Evolutionary conservation across 2,797 vertebrate genomes (phyloP), one percentile per base, ranked within the genome.

Genomic region (Rachycentron canadum): DNA sequence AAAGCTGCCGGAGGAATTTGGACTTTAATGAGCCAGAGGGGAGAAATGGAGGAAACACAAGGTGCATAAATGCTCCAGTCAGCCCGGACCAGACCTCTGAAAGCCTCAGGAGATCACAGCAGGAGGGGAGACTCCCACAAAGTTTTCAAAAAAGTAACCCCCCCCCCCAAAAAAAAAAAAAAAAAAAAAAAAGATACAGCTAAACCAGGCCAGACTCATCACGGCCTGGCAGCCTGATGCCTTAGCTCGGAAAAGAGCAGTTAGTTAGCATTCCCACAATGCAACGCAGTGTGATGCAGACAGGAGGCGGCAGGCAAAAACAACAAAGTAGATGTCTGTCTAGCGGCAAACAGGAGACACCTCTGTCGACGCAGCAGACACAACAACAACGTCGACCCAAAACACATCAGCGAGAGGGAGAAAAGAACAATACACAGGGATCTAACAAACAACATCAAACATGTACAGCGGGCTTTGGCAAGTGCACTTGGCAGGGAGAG

Each of bases 1-100:
- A 95, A 94, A 94, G 94, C 71, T 21, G 58, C 16, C 7, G 65
- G 47, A 76, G 92, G 92, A 94, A 94, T 94, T 91, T 79, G 59
- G 85, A 77, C 64, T 93, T 93, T 91, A 91, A 94, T 83, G 65
- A 92, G 91, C 90, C 77, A 80, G 85, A 81, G 78, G 87, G 86
- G 85, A 83, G 88, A 82, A 80, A 86, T 7, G 80, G 50, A 73
- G 87, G 86, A 83, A 88, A 88, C 76, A 89, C 86, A 87, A 93
- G 87, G 87, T 92, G 90, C 84, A 85, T 76, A 88, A 89, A 88
- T 47, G 82, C 79, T 84, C 59, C 79, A 82, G 82, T 86, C 65
- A 55, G 85, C 73, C 74, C 57, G 79, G 79, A 80, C 75, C 79
- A 88, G 89, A 88, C 82, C 79, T 71, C 83, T 85, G 86, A 65